Percentiles rank a stretch among this genome's conserved stretches.
phyloP scores from a whole-genome alignment of 2,888 invertebrate genomes.

The Megastigmus dorsalis region DNA sequence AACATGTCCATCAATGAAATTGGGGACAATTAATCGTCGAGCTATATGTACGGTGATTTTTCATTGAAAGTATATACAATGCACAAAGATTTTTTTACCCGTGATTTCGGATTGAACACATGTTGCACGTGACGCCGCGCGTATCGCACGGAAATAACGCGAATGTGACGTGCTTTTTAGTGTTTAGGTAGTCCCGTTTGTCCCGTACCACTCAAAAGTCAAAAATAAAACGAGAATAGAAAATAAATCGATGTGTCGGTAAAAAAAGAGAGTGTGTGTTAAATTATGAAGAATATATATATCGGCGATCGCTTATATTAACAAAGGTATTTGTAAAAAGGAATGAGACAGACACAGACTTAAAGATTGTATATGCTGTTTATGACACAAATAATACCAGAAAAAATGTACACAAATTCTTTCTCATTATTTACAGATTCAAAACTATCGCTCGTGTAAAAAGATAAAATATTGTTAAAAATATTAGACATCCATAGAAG shows the following conservation, averaged over 20 bases:
- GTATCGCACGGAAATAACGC: neutral
- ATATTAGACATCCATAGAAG: conserved; percentile 27
- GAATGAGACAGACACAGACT: neutral
- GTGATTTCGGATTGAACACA: conserved; percentile 1
- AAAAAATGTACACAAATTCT: conserved; percentile 36
- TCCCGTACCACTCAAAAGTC: neutral
- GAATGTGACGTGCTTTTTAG: conserved; percentile 14
- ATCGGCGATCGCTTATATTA: conserved; percentile 17
- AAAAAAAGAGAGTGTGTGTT: neutral
- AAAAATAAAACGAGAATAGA: no score
- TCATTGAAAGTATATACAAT: conserved; percentile 32
- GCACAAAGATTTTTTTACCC: conserved; percentile 12
- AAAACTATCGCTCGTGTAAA: conserved; percentile 10
- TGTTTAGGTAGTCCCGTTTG: no score
- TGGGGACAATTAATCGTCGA: neutral
- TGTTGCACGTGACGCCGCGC: neutral
- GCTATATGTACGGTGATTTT: conserved; percentile 13
- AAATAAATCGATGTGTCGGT: conserved; percentile 1
- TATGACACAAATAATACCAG: conserved; percentile 46
- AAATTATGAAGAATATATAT: conserved; percentile 6
- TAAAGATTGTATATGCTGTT: conserved; percentile 38
- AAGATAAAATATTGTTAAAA: conserved; percentile 20
- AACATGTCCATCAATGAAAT: conserved; percentile 2
- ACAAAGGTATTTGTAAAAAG: conserved; percentile 26
- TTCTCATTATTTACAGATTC: conserved; percentile 43